Conservation (phyloP, 2,113 vertebrate species). For the Gobio gobio region DNA sequence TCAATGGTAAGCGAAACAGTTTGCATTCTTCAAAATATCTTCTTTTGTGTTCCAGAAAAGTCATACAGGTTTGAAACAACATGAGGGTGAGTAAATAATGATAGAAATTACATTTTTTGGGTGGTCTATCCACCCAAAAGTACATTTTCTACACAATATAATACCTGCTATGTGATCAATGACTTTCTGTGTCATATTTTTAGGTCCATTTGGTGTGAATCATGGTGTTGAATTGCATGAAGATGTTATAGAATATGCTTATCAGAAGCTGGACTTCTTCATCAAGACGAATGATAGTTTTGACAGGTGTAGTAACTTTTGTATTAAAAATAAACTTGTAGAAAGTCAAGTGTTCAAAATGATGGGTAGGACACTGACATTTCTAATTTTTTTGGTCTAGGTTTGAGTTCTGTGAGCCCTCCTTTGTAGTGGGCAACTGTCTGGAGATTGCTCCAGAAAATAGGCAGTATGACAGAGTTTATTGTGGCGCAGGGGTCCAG, state of each 20-base stretch:
- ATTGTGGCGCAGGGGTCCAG: constrained; percentile 89
- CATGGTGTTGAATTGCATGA: constrained; percentile 87
- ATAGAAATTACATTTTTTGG: neutral
- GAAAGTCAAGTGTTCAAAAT: neutral
- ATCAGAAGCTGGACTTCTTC: constrained; percentile 87
- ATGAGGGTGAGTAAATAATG: neutral
- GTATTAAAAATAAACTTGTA: neutral
- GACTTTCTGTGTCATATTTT: constrained; percentile 3
- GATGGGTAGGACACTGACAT: neutral
- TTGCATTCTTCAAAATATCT: neutral
- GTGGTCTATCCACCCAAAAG: neutral
- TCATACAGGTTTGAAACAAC: neutral
- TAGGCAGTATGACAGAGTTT: constrained; percentile 86
- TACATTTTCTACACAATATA: neutral
- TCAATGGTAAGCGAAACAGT: neutral
- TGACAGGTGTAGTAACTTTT: constrained; percentile 75
- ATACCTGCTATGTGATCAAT: neutral
- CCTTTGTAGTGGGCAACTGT: constrained; percentile 86
- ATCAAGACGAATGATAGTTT: constrained; percentile 88
- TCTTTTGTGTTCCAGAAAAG: neutral
- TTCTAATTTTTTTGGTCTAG: constrained; percentile 62
- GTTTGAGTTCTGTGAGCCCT: constrained; percentile 90
- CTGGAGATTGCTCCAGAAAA: constrained; percentile 85
- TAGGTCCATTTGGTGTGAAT: constrained; percentile 89
- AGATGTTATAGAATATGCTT: constrained; percentile 85